Percentiles rank a stretch among this genome's conserved stretches.
Evolutionary conservation across 2,888 invertebrate genomes (phyloP).

Genomic region (Drosophila anomelani): DNA sequence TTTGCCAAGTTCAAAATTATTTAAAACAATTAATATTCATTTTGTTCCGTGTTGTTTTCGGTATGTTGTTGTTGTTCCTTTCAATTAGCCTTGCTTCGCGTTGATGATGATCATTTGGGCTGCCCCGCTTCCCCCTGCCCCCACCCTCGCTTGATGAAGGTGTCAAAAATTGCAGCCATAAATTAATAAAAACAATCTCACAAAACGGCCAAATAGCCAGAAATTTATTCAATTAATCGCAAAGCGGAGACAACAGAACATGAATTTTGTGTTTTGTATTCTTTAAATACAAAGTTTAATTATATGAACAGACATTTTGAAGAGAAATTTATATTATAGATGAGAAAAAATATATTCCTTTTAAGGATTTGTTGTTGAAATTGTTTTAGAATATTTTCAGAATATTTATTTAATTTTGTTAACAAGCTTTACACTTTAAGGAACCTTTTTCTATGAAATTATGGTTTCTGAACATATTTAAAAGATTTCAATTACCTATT

Average conservation of each 20-base stretch:
- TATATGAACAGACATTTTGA: background rate
- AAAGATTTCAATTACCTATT: too few relatives aligned
- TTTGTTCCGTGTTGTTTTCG: constrained; percentile 57
- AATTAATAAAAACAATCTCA: constrained; percentile 70
- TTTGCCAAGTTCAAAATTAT: constrained; percentile 82
- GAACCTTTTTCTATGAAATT: too few relatives aligned
- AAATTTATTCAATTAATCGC: constrained; percentile 53
- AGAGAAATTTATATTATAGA: background rate
- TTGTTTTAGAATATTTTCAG: background rate
- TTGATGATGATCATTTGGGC: constrained; percentile 18
- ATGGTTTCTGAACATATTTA: too few relatives aligned
- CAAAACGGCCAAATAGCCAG: constrained; percentile 38
- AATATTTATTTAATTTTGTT: too few relatives aligned
- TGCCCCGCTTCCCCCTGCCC: constrained; percentile 4
- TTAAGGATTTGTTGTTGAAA: background rate
- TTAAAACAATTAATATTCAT: constrained; percentile 81
- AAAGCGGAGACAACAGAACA: constrained; percentile 4
- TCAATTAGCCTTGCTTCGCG: constrained; percentile 59
- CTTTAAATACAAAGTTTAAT: constrained; percentile 8
- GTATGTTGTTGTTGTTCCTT: constrained; percentile 37
- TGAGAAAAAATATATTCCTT: background rate
- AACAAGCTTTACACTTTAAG: too few relatives aligned
- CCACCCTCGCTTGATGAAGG: constrained; percentile 46
- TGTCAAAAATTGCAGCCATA: constrained; percentile 71
- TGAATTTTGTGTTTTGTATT: constrained; percentile 2